Base-by-base conservation (phyloP, 64 coral and sea anemone species). In the Stichodactyla mertensii region DNA sequence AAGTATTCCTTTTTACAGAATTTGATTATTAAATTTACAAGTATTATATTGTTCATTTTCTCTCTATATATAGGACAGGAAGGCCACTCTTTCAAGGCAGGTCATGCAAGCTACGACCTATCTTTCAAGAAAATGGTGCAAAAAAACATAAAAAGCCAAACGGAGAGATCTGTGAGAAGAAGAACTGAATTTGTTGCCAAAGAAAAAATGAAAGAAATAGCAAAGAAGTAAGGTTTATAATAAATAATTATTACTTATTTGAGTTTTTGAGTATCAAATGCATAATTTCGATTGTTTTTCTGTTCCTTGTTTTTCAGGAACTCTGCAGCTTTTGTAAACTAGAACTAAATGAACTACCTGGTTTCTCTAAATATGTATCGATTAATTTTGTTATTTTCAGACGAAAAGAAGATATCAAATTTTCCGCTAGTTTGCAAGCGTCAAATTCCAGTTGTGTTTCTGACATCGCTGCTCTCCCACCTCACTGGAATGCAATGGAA, bases 131-230 rank as follows among this genome's bases (percentile, higher is more conserved):
- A 71, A 28, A 88, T 87, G 93, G 55, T 60, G 52, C 93, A 95
- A 79, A 14, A 57, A 64, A 95, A 95, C 54, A 57, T 89, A 13
- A 23, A 24, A 52, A 54, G 55, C 55, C 16, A 22, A 74, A 95
- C 89, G 31, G 28, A 89, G 52, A 92, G 93, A 31, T 31, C 84
- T 51, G 87, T 95, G 7, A 89, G 87, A 84, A 86, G 93, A 52
- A 89, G 89, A 62, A 87, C 93, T 9, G 91, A 95, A 55, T 88
- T 95, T 83, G 90, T 95, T 10, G 84, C 87, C 51, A 88, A 95
- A 86, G 66, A 92, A 5, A 89, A 78, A 16, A 95, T 95, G 90
- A 87, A 92, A 85, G 84, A 88, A 6, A 79, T 89, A 61, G 60
- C 52, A 20, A 60, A 89, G 36, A 88, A 70, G 93, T 95, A 77